Evolutionary conservation across 2,888 invertebrate genomes (phyloP), one percentile per base, ranked within the genome.

Genomic region (Drosophila recens): DNA sequence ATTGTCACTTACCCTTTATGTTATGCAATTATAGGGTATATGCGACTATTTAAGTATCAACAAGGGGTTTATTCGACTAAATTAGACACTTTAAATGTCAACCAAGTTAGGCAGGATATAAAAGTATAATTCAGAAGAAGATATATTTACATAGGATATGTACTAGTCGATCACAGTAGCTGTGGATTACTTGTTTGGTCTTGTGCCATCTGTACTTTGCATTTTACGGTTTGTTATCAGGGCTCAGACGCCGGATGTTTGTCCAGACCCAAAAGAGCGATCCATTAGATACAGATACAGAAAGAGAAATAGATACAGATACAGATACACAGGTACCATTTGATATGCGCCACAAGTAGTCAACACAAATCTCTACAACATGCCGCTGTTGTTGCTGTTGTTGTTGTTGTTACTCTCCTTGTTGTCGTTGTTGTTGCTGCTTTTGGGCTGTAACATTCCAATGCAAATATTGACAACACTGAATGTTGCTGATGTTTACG

Each of bases 401-500:
- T 33, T 66, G 63, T 54, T 75, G 48, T 33, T 42, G 17, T 30
- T 33, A 13, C 8, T 56, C 53, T 62, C 65, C 67, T 56, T 48
- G 23, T 11, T 62, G 42, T 46, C 49, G 56, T 40, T 65, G 63
- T 51, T 75, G 51, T 30, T 42, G 27, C 49, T 40, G 30, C 33
- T 48, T 68, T 63, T 67, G 66, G 66, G 62, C 65, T 66, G 79
- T 68, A 69, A 76, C 76, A 79, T 72, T 62, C 80, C 74, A 67
- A 80, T 72, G 74, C 75, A 87, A 88, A 83, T 83, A 84, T 83
- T 83, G 82, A 84, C 84, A 72, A 62, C 72, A 51, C 62, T 51
- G 61, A 71, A 75, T 83, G 73, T 76, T 78, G 75, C 64, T 61
- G 70, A 72, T 80, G 82, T 72, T 83, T 83, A 71, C 76, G 70